Percentiles rank a stretch among this genome's conserved stretches.
phyloP scores from a whole-genome alignment of 1,140 invertebrate species.

The Habropoda laboriosa region DNA sequence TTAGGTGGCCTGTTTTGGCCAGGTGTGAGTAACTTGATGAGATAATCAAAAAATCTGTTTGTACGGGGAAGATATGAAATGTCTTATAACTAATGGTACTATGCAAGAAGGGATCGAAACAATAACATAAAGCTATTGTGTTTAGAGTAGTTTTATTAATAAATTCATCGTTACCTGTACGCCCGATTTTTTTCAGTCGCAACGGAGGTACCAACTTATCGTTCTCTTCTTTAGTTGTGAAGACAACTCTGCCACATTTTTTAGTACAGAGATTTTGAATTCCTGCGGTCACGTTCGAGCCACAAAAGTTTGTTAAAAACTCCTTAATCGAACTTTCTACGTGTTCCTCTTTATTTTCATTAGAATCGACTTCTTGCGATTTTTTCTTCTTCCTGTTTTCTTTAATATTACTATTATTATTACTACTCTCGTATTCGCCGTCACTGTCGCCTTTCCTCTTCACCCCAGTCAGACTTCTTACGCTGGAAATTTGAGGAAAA shows the following conservation, averaged over 20 bases:
- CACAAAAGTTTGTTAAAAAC: slow-evolving; percentile 28
- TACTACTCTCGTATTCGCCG: not conserved
- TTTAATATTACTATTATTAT: slow-evolving; percentile 11
- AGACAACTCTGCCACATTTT: slow-evolving; percentile 14
- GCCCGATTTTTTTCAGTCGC: slow-evolving; percentile 67
- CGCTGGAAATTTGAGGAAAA: slow-evolving; percentile 33
- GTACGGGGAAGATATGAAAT: too few relatives aligned
- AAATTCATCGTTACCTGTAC: slow-evolving; percentile 34
- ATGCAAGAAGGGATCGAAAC: not conserved
- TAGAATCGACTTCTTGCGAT: slow-evolving; percentile 34
- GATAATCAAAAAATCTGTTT: too few relatives aligned
- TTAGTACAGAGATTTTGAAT: not conserved
- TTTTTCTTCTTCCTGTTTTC: slow-evolving; percentile 43
- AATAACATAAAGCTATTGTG: not conserved
- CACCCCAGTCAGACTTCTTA: not conserved
- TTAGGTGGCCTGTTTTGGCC: too few relatives aligned
- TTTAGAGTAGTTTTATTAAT: not conserved
- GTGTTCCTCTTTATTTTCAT: slow-evolving; percentile 11
- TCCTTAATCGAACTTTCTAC: slow-evolving; percentile 45
- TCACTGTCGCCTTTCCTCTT: slow-evolving; percentile 24
- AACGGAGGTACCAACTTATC: slow-evolving; percentile 70
- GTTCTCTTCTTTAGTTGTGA: slow-evolving; percentile 11
- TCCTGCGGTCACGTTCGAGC: not conserved
- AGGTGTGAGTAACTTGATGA: too few relatives aligned
- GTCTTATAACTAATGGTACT: too few relatives aligned